phyloP scores from a whole-genome alignment of 2,797 vertebrate genomes.

The Hoplostethus atlanticus region DNA sequence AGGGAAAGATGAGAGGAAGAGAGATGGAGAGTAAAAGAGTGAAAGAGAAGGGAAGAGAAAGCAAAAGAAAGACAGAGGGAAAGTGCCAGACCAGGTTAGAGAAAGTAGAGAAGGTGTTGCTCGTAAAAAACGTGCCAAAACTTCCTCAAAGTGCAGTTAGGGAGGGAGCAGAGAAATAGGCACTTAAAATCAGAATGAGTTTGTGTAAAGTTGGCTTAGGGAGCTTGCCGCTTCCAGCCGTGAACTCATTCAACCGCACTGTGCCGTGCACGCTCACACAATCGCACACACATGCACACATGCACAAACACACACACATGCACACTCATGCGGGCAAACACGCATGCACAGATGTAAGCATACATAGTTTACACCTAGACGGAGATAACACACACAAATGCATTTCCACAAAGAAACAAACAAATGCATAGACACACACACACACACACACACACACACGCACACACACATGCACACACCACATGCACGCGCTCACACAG shows the following conservation, averaged over 20 bases:
- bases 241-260: constrained; percentile 51
- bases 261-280: background rate
- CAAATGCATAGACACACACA: constrained; percentile 13
- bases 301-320: constrained; percentile 2
- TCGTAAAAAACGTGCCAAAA: constrained; percentile 63
- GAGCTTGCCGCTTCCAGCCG: constrained; percentile 33
- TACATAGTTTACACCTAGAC: background rate
- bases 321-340: background rate
- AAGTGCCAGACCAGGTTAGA: constrained; percentile 43
- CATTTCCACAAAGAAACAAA: constrained; percentile 11
- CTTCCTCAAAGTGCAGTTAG: constrained; percentile 53
- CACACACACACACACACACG: background rate
- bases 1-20: background rate
- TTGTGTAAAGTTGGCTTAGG: constrained; percentile 58
- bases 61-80: constrained; percentile 21
- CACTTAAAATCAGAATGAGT: constrained; percentile 63
- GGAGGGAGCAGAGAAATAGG: constrained; percentile 60
- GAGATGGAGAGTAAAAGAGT: no score
- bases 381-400: background rate
- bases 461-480: background rate
- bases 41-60: constrained; percentile 24
- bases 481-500: constrained; percentile 2
- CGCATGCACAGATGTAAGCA: constrained; percentile 11
- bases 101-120: constrained; percentile 74
- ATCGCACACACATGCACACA: constrained; percentile 3